Evolutionary conservation across 2,888 invertebrate genomes (phyloP).

Genomic region (Drosophila setosimentum): DNA sequence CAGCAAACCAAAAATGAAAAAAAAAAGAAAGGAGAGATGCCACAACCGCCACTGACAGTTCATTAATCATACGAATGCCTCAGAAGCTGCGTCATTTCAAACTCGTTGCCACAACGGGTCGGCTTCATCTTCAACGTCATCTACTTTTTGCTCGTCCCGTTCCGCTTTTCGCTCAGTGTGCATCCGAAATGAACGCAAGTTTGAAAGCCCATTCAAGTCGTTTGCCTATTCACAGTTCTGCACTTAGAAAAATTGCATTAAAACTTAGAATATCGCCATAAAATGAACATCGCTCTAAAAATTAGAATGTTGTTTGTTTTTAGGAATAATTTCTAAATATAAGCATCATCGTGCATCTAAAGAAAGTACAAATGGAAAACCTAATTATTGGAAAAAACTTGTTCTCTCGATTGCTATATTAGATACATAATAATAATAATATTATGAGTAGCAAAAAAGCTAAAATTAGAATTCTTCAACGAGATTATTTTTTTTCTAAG

Average conservation of each 20-base stretch:
- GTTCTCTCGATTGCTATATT: background rate
- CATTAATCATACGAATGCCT: conserved; percentile 61
- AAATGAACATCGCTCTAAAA: background rate
- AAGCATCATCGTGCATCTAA: background rate
- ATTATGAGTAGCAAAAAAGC: background rate
- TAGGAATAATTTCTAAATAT: no score
- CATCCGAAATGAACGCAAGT: conserved; percentile 38
- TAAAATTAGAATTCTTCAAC: background rate
- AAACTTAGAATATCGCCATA: background rate
- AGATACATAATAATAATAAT: background rate
- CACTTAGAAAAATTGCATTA: background rate
- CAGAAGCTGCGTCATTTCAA: conserved; percentile 54
- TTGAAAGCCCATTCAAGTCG: conserved; percentile 40
- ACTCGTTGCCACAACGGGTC: conserved; percentile 21
- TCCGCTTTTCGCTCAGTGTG: conserved; percentile 4
- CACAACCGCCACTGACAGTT: conserved; percentile 29
- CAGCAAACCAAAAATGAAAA: conserved; percentile 3
- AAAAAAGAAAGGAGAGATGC: background rate
- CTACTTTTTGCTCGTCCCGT: background rate
- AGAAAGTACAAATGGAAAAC: background rate
- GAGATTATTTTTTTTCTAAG: background rate
- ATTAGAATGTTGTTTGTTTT: background rate
- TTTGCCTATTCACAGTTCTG: conserved; percentile 1
- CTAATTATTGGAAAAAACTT: background rate
- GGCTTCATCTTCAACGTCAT: background rate